A percentile compares a stretch with the other conserved stretches of the same genome.
Conservation (phyloP, 2,797 vertebrate species). For the Pantherophis alleghaniensis region DNA sequence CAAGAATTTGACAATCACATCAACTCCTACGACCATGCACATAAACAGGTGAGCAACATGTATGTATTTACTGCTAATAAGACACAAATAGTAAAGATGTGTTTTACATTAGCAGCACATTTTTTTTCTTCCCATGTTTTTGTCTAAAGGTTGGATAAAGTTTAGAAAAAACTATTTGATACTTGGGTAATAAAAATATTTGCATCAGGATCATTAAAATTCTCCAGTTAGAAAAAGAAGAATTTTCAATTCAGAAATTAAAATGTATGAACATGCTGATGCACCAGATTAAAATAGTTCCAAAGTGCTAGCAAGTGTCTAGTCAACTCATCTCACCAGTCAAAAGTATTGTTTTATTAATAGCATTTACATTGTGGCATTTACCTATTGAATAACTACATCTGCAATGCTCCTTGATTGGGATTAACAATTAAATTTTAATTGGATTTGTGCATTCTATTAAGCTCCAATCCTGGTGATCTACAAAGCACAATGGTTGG, state of each 20-base stretch:
- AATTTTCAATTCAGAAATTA: background rate
- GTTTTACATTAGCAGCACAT: background rate
- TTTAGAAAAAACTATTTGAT: background rate
- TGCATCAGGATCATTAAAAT: background rate
- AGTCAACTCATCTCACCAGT: background rate
- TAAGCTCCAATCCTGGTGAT: background rate
- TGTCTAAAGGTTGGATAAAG: background rate
- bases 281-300: background rate
- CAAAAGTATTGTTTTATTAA: conserved; percentile 13
- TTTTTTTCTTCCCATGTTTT: background rate
- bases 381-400: background rate
- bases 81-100: background rate
- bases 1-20: conserved; percentile 99
- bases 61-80: background rate
- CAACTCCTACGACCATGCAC: conserved; percentile 97
- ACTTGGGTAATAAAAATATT: background rate
- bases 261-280: background rate
- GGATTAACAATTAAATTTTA: background rate
- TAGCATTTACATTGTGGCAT: background rate
- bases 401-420: background rate
- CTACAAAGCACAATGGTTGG: background rate
- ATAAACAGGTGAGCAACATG: conserved; percentile 87
- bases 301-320: background rate
- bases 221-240: background rate
- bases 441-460: background rate